These are phyloP conservation scores for Liopterus haemorrhoidalis DNA, from an alignment of 2,888 invertebrate genomes.

Conservation along the genomic window DNA sequence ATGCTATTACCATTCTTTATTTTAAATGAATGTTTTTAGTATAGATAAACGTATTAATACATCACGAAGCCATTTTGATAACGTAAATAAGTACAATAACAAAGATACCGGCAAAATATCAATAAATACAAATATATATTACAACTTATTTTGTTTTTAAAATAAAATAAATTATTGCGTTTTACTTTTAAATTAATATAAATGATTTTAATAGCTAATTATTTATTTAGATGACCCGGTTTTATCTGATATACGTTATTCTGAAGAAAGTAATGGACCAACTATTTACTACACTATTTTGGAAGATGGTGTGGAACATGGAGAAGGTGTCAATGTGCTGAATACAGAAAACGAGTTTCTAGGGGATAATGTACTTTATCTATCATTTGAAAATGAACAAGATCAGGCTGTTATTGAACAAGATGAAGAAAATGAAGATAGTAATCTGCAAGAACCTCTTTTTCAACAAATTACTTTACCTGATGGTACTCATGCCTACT, in stretches of 20 bases:
- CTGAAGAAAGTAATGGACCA: constrained; percentile 26
- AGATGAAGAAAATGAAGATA: constrained; percentile 15
- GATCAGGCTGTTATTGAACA: constrained; percentile 20
- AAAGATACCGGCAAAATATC: no score
- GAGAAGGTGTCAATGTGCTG: constrained; percentile 36
- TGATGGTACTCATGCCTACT: constrained; percentile 23
- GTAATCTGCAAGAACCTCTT: constrained; percentile 12
- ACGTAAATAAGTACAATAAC: no score
- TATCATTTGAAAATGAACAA: constrained; percentile 25
- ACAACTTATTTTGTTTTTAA: no score
- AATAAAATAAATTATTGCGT: no score
- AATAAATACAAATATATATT: no score
- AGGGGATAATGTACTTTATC: constrained; percentile 25
- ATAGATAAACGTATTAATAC: no score
- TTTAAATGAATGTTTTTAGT: constrained; percentile 7
- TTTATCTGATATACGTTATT: no score
- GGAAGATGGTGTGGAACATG: constrained; percentile 31
- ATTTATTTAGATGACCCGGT: no score
- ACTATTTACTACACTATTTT: constrained; percentile 36
- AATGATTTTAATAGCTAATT: no score
- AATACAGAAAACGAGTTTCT: constrained; percentile 28
- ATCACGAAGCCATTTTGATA: constrained; percentile 23
- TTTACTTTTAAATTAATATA: no score
- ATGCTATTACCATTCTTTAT: not conserved
- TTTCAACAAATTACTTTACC: constrained; percentile 21